Percentiles rank a stretch among this genome's conserved stretches.
Conservation (phyloP, 2,113 vertebrate species). For the Daphoenositta chrysoptera region DNA sequence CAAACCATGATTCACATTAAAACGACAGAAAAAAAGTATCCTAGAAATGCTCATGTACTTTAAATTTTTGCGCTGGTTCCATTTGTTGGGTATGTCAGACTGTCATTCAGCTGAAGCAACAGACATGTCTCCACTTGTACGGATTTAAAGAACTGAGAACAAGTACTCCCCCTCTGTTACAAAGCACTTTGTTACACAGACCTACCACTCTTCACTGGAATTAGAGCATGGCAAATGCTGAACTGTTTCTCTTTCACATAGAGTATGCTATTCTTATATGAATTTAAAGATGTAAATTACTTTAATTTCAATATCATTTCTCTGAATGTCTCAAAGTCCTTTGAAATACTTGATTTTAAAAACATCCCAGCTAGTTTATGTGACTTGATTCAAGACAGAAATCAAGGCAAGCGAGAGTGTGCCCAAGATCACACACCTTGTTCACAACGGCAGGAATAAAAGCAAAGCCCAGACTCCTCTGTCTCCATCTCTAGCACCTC, state of each 20-base stretch:
- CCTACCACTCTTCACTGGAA: not conserved
- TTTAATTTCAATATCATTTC: not conserved
- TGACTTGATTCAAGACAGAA: not conserved
- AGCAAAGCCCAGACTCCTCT: not conserved
- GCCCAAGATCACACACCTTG: not conserved
- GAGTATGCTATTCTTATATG: not conserved
- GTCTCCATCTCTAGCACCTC: not conserved
- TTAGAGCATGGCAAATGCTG: not conserved
- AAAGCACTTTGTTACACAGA: not conserved
- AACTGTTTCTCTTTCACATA: not conserved
- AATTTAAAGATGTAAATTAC: not conserved
- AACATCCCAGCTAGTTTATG: not conserved
- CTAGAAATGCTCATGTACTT: not conserved
- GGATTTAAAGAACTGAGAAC: not conserved
- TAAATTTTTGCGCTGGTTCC: not conserved
- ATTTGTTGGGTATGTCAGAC: not conserved
- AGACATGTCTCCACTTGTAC: constrained; percentile 15
- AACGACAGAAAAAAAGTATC: not conserved
- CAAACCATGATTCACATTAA: not conserved
- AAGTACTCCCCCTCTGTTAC: not conserved
- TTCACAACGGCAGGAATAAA: not conserved
- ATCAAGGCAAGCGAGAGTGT: not conserved
- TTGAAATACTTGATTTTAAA: not conserved
- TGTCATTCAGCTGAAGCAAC: not conserved
- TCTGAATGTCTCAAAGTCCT: not conserved